A percentile compares a stretch with the other conserved stretches of the same genome.
These are phyloP conservation scores for Epinephelus moara DNA, from an alignment of 2,113 vertebrate species.

Conservation along the genomic window DNA sequence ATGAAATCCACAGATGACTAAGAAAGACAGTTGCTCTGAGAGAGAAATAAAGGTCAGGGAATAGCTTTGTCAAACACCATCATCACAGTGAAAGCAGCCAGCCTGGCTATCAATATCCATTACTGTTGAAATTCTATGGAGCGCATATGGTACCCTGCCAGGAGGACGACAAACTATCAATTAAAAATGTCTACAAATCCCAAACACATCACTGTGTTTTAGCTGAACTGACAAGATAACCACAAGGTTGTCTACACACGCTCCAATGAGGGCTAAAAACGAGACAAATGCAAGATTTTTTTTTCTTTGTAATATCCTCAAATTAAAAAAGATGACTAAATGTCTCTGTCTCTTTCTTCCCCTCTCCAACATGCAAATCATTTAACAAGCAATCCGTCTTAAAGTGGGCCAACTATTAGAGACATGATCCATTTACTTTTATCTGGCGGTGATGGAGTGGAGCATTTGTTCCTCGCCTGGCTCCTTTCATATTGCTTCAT, in stretches of 20 bases:
- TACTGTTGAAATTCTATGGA: conserved; percentile 26
- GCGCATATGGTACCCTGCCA: conserved; percentile 11
- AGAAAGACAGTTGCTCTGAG: background rate
- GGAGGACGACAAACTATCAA: conserved; percentile 38
- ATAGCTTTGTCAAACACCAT: conserved; percentile 26
- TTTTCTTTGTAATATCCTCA: background rate
- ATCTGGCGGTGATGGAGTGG: conserved; percentile 78
- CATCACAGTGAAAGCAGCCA: conserved; percentile 19
- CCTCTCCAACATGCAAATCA: conserved; percentile 64
- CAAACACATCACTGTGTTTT: conserved; percentile 57
- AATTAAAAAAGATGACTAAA: conserved; percentile 10
- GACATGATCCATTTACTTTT: conserved; percentile 80
- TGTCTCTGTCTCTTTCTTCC: conserved; percentile 13
- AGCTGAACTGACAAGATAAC: conserved; percentile 57
- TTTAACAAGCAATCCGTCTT: conserved; percentile 75
- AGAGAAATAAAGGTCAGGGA: background rate
- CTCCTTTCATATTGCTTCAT: conserved; percentile 74
- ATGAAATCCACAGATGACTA: background rate
- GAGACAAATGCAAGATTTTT: conserved; percentile 18
- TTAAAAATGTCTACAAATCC: conserved; percentile 46
- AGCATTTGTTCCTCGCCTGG: conserved; percentile 71
- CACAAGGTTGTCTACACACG: conserved; percentile 41
- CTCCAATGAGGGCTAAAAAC: conserved; percentile 14
- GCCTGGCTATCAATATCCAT: conserved; percentile 28
- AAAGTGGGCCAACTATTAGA: conserved; percentile 63